Evolutionary conservation across 2,888 invertebrate genomes (phyloP).

Genomic region (Machimus rusticus): DNA sequence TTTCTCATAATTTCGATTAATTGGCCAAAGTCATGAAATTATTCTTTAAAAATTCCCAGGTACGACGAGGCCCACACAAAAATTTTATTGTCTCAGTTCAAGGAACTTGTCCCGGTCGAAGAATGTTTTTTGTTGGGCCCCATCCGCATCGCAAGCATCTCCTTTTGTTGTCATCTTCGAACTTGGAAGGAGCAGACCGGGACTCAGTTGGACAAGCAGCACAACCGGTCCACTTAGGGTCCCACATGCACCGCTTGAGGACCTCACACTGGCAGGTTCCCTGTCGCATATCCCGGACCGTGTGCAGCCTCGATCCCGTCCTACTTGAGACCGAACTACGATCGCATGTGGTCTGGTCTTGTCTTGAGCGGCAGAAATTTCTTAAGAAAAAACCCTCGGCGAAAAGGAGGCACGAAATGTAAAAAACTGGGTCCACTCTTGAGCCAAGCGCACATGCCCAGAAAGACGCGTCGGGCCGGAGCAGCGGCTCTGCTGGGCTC

Average conservation of each 20-base stretch:
- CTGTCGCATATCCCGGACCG: background rate
- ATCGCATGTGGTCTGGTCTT: background rate
- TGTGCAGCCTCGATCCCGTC: background rate
- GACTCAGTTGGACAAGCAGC: background rate
- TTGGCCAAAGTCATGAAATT: background rate
- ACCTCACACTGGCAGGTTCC: slow-evolving; percentile 22
- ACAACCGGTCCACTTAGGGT: background rate
- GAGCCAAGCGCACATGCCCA: background rate
- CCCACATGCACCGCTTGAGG: background rate
- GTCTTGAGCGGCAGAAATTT: background rate
- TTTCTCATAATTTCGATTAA: background rate
- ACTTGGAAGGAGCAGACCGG: background rate
- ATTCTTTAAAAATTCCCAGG: background rate
- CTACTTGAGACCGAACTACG: background rate
- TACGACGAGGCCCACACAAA: background rate
- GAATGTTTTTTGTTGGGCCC: background rate
- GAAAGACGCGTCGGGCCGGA: background rate
- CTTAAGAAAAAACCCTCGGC: background rate
- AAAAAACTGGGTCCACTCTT: background rate
- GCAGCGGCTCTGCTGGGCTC: background rate
- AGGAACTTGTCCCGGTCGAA: background rate
- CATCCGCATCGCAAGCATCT: background rate
- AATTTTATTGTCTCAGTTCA: background rate
- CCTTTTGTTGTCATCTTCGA: background rate
- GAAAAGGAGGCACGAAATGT: background rate